phyloP scores from a whole-genome alignment of 92 coral and sea anemone genomes.

The Palythoa caribaeorum region DNA sequence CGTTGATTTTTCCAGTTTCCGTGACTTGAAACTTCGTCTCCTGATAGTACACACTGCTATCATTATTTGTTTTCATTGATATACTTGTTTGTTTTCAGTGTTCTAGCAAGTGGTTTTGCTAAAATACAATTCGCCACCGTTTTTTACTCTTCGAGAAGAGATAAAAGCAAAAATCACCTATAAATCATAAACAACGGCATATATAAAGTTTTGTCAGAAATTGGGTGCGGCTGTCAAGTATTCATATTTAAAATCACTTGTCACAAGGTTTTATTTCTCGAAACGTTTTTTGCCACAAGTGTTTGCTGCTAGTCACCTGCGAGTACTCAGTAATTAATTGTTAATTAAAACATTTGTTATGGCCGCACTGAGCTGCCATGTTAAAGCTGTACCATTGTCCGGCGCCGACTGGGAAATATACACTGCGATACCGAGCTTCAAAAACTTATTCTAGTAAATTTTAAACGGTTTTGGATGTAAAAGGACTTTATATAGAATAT shows the following conservation, averaged over 20 bases:
- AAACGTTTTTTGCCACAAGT: conserved; percentile 36
- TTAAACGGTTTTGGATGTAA: background rate
- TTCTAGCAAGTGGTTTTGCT: conserved; percentile 13
- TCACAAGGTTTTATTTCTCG: background rate
- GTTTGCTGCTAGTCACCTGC: conserved; percentile 39
- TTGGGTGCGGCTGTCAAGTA: background rate
- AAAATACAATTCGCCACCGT: background rate
- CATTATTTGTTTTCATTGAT: background rate
- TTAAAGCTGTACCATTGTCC: background rate
- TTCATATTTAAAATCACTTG: no score
- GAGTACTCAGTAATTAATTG: conserved; percentile 13
- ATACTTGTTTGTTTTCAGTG: conserved; percentile 27
- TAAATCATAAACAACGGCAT: background rate
- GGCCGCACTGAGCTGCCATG: conserved; percentile 40
- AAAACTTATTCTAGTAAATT: background rate
- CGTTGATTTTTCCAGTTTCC: no score
- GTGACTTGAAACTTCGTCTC: no score
- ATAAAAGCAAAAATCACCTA: background rate
- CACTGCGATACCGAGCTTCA: background rate
- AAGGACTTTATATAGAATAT: no score
- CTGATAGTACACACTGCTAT: background rate
- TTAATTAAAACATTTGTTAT: conserved; percentile 7
- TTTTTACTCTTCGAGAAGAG: background rate
- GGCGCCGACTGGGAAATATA: background rate
- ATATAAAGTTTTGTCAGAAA: background rate